Evolutionary conservation across 2,113 vertebrate genomes (phyloP).

Genomic region (Grantiella picta): DNA sequence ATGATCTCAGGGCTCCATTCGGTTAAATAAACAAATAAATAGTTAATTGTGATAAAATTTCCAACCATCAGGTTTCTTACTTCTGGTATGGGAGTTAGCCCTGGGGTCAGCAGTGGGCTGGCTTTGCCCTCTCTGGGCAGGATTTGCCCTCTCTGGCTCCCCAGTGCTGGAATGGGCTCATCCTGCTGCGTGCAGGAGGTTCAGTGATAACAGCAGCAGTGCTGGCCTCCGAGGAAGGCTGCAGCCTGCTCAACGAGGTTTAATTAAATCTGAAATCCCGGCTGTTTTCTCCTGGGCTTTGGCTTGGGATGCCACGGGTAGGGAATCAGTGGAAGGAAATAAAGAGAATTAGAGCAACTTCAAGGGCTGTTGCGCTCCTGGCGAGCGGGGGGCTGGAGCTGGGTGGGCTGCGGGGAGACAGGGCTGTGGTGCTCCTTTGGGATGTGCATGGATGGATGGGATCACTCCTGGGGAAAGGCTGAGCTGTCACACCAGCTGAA

Average conservation of each 20-base stretch:
- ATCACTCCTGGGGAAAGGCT: background rate
- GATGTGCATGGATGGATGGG: accelerated
- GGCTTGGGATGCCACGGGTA: background rate
- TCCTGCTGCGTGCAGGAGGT: accelerated
- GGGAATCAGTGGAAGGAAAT: conserved; percentile 31
- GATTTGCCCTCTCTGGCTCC: background rate
- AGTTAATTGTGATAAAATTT: background rate
- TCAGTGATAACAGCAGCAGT: accelerated
- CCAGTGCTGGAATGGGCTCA: accelerated
- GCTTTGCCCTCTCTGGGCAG: background rate
- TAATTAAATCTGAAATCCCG: conserved; percentile 37
- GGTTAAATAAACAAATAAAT: background rate
- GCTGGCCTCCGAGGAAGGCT: background rate
- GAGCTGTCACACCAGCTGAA: background rate
- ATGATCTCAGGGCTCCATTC: background rate
- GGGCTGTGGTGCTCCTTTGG: background rate
- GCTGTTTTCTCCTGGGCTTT: conserved; percentile 15
- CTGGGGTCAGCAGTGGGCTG: background rate
- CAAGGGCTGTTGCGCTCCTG: background rate
- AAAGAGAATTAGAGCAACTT: conserved; percentile 32
- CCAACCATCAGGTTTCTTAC: background rate
- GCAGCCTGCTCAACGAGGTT: conserved; percentile 1
- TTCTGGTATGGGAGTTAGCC: background rate
- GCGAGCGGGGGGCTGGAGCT: background rate
- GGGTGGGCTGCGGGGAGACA: background rate